Evolutionary conservation across 1,140 invertebrate genomes (phyloP), one percentile per base, ranked within the genome.

Genomic region (Calephelis nemesis): DNA sequence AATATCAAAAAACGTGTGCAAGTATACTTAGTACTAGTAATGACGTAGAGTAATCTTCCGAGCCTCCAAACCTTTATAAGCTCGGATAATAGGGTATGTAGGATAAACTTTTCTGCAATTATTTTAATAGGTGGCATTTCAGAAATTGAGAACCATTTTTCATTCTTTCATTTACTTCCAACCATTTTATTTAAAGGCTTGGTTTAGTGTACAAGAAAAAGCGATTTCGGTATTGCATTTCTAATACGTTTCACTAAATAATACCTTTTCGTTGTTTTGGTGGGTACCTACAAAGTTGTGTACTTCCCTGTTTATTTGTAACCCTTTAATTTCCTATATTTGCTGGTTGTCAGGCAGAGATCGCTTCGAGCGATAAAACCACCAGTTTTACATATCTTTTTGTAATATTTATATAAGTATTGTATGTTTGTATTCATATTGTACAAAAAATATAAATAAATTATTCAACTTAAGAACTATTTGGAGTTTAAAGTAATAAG

Each of bases 41-140:
- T 11, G 15, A 15, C 8, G 15, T 4, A 54, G 19, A 30, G 52
- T 58, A 39, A 58, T 58, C 52, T 58, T 10, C 15, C 19, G 15
- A 58, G 52, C 52, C 15, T 58, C 19, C 52, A 30, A 58, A 39
- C 30, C 19, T 11, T 19, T 30, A 58, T 58, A 58, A 58, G 49
- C 68, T 50, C 63, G 64, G 42, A 64, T 47, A 30, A 69, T n/a
- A 65, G 68, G 45, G 19, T 65, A 60, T 48, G 40, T 40, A 65
- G 58, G 67, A 52, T 71, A 78, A 79, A 77, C 74, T 78, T 74
- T 67, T 68, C 52, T 76, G 76, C 76, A 80, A 82, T 83, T 82
- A 83, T 80, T 82, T 82, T 83, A 78, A 83, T 78, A 76, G 78
- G 70, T 62, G 75, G 77, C 78, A 78, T 83, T 75, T 72, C 69